Evolutionary conservation across 2,797 vertebrate genomes (phyloP).

Genomic region (Delichon dasypus): DNA sequence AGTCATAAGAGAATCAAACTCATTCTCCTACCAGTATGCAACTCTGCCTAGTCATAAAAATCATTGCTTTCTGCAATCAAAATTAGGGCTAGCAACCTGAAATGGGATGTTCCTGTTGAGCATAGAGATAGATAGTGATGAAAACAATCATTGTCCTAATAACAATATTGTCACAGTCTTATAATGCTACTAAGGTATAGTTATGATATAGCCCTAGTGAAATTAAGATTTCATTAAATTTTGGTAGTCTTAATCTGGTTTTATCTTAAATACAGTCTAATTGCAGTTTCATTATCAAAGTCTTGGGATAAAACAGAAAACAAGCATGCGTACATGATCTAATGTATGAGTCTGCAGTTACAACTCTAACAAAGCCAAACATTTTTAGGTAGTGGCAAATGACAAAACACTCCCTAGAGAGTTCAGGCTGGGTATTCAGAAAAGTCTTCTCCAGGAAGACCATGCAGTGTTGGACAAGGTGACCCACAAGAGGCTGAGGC

Average conservation of each 20-base stretch:
- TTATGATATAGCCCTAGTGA: not conserved
- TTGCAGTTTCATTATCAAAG: not conserved
- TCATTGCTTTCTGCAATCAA: not conserved
- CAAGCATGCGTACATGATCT: not conserved
- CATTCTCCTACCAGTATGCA: not conserved
- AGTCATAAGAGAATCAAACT: not conserved
- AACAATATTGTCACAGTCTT: not conserved
- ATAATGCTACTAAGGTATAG: not conserved
- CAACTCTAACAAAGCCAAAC: not conserved
- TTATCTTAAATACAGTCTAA: not conserved
- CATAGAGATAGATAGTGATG: not conserved
- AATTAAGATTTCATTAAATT: not conserved
- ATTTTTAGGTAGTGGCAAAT: not conserved
- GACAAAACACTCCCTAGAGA: not conserved
- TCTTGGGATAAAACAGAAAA: not conserved
- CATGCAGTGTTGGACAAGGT: not conserved
- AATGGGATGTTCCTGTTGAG: not conserved
- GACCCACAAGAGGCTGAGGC: not conserved
- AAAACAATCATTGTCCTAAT: not conserved
- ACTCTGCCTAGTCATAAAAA: not conserved
- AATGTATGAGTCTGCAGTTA: not conserved
- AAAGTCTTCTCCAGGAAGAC: not conserved
- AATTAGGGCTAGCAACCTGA: not conserved
- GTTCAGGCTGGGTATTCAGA: not conserved
- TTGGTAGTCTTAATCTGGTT: not conserved